phyloP scores from a whole-genome alignment of 2,888 invertebrate genomes.

The Drosophila antonietae region DNA sequence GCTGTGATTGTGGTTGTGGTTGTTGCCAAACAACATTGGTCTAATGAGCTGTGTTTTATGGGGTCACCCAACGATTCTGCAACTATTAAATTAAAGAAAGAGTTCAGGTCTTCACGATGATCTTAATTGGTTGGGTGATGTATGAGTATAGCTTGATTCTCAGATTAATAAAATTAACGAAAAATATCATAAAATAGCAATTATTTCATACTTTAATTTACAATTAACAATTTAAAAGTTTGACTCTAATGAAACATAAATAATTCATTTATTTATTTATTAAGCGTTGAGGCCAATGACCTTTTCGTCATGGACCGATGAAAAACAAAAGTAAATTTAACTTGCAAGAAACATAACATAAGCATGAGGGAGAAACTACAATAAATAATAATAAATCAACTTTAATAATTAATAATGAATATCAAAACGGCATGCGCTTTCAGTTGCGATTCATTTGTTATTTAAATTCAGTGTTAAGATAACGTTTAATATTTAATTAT shows the following conservation, averaged over 20 bases:
- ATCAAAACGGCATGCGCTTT: background rate
- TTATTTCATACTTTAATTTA: too few species aligned
- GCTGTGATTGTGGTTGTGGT: background rate
- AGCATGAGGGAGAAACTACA: too few species aligned
- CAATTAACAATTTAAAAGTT: background rate
- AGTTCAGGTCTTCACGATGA: constrained; percentile 14
- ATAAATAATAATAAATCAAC: background rate
- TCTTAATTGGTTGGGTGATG: constrained; percentile 24
- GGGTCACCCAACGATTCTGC: constrained; percentile 8
- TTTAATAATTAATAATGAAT: background rate
- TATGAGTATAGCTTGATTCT: constrained; percentile 4
- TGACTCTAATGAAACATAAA: background rate
- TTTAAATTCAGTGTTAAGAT: background rate
- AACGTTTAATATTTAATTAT: background rate
- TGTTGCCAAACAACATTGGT: background rate
- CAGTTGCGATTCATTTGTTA: background rate
- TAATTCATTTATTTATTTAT: background rate
- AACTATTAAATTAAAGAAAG: constrained; percentile 5
- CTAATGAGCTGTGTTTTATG: constrained; percentile 14
- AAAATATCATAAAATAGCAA: background rate
- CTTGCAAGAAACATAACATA: too few species aligned
- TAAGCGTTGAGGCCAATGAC: background rate
- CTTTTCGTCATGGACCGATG: background rate
- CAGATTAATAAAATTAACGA: background rate
- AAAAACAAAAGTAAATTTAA: too few species aligned